Evolutionary conservation across 2,888 invertebrate genomes (phyloP), one percentile per base, ranked within the genome.

Genomic region (Macroteleia sp.): DNA sequence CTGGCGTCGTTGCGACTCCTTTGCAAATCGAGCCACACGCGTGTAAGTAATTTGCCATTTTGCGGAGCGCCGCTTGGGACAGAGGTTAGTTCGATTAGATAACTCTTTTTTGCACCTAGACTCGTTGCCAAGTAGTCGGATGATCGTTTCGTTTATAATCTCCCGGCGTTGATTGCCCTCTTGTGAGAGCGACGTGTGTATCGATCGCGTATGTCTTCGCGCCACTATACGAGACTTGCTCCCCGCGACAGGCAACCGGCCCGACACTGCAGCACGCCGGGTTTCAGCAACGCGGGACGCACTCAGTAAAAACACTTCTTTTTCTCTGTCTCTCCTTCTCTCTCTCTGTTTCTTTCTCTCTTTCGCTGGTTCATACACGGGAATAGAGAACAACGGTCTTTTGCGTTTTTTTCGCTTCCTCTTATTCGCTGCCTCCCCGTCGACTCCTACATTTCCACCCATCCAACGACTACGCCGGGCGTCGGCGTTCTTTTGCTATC

Each of bases 241-340:
- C 87, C 81, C 79, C 78, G 76, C 59, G 75, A 81, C 83, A 88
- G 88, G 90, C 90, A 90, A 90, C 90, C 89, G 83, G 90, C 78
- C 81, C 39, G 83, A 88, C 90, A 80, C 66, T 67, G 67, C 80
- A 64, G 84, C 83, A 86, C 67, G 84, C 79, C 84, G 84, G 88
- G 87, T 81, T 75, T 71, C 80, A 81, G 67, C 79, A 66, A 75
- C 69, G 74, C 82, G 67, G 48, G 81, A 81, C 54, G 79, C 77
- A 56, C 62, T 59, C 67, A 54, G 52, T 17, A 39, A 36, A 66
- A 48, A 57, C 64, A 62, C 56, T 25, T 25, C 25, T 5, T 25
- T 25, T 25, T 25, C 39, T 57, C 69, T 17, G 17, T n/a, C 17
- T 39, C 17, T 39, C 39, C 8, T 1, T 1, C 17, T 16, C 39